These are phyloP conservation scores for Antechinus stuartii DNA, from an alignment of 2,113 vertebrate genomes.

Conservation along the genomic window DNA sequence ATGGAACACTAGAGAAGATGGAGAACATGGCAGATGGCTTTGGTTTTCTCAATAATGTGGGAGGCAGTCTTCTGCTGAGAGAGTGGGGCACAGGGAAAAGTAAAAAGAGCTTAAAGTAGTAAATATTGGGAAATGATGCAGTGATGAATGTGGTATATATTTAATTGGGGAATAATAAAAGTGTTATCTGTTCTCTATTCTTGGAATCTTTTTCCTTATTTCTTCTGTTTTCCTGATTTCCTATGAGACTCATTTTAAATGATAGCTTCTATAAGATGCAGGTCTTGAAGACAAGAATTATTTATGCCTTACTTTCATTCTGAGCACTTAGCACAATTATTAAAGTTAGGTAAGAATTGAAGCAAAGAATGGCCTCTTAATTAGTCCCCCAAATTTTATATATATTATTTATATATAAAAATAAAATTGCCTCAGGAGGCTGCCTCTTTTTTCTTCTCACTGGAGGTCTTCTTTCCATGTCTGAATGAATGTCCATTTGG, in stretches of 20 bases:
- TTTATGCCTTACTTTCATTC: neutral
- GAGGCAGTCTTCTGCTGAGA: neutral
- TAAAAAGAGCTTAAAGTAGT: neutral
- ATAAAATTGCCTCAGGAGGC: neutral
- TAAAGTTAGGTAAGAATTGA: too few relatives aligned
- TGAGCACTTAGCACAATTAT: neutral
- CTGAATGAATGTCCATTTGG: neutral
- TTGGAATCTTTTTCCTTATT: neutral
- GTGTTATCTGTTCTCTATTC: neutral
- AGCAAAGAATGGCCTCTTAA: too few relatives aligned
- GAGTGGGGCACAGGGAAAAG: neutral
- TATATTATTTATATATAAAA: too few relatives aligned
- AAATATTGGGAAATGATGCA: neutral
- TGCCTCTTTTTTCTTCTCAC: neutral
- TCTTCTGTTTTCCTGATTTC: neutral
- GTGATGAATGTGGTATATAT: neutral
- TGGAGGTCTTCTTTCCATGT: neutral
- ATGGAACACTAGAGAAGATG: neutral
- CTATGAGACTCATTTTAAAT: neutral
- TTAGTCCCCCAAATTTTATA: too few relatives aligned
- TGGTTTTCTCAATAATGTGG: neutral
- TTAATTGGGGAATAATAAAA: neutral
- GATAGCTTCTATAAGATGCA: neutral
- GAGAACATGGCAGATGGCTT: neutral
- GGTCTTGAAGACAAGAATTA: neutral